Evolutionary conservation across 2,113 vertebrate genomes (phyloP).

Genomic region (Reinhardtius hippoglossoides): DNA sequence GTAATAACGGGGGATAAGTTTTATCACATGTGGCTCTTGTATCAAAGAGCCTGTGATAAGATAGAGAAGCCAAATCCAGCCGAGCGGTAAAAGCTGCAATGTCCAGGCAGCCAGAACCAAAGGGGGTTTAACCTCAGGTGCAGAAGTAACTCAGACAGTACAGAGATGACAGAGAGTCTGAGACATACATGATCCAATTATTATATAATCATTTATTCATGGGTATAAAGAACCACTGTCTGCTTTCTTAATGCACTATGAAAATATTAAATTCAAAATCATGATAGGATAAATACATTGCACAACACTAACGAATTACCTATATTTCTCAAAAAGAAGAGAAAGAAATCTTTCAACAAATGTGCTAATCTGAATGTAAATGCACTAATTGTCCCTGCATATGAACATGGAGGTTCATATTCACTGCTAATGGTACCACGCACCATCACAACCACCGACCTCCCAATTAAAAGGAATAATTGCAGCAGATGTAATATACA

Average conservation of each 20-base stretch:
- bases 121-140: slow-evolving; percentile 2
- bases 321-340: too few species aligned
- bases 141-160: background rate
- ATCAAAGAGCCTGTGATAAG: slow-evolving; percentile 20
- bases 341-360: too few species aligned
- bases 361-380: background rate
- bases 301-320: background rate
- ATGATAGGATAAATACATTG: background rate
- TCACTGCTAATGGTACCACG: background rate
- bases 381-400: background rate
- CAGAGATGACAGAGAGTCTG: background rate
- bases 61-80: slow-evolving; percentile 6
- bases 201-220: background rate
- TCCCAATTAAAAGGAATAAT: slow-evolving; percentile 7
- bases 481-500: slow-evolving; percentile 5
- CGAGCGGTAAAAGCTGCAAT: slow-evolving; percentile 9
- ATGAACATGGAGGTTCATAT: background rate
- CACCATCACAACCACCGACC: slow-evolving; percentile 1
- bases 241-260: background rate
- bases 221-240: background rate
- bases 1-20: background rate
- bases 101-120: slow-evolving; percentile 10
- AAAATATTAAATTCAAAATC: slow-evolving; percentile 6
- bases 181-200: background rate
- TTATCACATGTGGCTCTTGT: slow-evolving; percentile 16